Conservation (phyloP, 2,113 vertebrate species). For the Amia ocellicauda region DNA sequence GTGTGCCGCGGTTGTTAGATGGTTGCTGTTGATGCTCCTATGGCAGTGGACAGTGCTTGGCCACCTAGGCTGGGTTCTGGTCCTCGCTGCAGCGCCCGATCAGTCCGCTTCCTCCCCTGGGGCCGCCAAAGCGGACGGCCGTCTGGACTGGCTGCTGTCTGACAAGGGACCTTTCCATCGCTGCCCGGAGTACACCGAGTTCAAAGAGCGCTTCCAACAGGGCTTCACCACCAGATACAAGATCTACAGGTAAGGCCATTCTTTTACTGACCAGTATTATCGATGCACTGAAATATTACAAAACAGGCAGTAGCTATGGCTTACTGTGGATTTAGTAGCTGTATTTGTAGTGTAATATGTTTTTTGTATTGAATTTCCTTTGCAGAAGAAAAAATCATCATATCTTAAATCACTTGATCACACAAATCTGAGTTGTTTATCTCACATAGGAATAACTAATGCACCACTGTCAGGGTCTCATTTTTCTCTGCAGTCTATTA, state of each 20-base stretch:
- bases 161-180: conserved; percentile 94
- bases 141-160: conserved; percentile 92
- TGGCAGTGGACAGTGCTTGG: conserved; percentile 62
- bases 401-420: no score
- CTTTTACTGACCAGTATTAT: not conserved
- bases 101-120: conserved; percentile 69
- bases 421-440: no score
- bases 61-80: conserved; percentile 66
- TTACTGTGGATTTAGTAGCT: no score
- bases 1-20: conserved; percentile 62
- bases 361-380: not conserved
- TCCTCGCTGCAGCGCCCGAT: conserved; percentile 74
- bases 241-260: conserved; percentile 88
- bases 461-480: not conserved
- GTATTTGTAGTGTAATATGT: not conserved
- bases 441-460: conserved; percentile 8
- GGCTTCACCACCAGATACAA: conserved; percentile 97
- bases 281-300: not conserved
- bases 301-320: no score
- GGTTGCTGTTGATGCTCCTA: conserved; percentile 64
- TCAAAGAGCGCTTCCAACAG: conserved; percentile 89
- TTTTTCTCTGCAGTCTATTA: not conserved
- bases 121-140: conserved; percentile 56
- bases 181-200: conserved; percentile 89
- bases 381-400: no score